phyloP scores from a whole-genome alignment of 30 jellyfish, hydroid and myxozoan genomes.

The Aurelia coerulea region DNA sequence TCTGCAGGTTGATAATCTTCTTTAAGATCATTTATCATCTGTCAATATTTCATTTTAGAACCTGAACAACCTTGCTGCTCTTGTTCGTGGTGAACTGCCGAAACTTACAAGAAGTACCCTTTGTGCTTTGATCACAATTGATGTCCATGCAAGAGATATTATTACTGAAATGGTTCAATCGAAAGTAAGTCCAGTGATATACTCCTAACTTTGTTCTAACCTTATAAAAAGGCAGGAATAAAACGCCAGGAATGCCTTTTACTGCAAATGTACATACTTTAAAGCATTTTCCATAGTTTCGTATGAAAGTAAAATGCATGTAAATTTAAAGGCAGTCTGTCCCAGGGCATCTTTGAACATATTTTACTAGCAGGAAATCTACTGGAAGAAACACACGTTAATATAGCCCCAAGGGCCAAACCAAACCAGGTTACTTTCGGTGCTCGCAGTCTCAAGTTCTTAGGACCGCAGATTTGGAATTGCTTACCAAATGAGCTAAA shows the following conservation, averaged over 20 bases:
- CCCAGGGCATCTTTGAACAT: too few relatives aligned
- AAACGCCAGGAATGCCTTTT: not conserved
- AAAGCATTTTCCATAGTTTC: not conserved
- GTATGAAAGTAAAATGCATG: too few relatives aligned
- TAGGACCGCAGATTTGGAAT: too few relatives aligned
- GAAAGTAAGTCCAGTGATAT: constrained; percentile 42
- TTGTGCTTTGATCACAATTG: constrained; percentile 98
- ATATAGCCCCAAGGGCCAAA: too few relatives aligned
- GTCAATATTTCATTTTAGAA: constrained; percentile 21
- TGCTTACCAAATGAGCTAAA: too few relatives aligned
- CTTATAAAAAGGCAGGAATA: not conserved
- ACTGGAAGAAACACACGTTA: too few relatives aligned
- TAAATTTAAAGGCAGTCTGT: too few relatives aligned
- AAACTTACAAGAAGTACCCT: constrained; percentile 85
- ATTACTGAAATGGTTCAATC: constrained; percentile 89
- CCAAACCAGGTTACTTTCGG: too few relatives aligned
- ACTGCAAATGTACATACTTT: not conserved
- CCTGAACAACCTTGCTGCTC: constrained; percentile 92
- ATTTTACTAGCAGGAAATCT: too few relatives aligned
- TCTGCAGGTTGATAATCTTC: too few relatives aligned
- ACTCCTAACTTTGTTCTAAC: not conserved
- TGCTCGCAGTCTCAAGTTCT: too few relatives aligned
- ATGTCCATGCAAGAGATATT: constrained; percentile 97
- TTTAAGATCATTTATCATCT: not conserved
- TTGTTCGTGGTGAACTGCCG: constrained; percentile 96